Base-by-base conservation (phyloP, 2,113 vertebrate species). In the Melanostigma gelatinosum region DNA sequence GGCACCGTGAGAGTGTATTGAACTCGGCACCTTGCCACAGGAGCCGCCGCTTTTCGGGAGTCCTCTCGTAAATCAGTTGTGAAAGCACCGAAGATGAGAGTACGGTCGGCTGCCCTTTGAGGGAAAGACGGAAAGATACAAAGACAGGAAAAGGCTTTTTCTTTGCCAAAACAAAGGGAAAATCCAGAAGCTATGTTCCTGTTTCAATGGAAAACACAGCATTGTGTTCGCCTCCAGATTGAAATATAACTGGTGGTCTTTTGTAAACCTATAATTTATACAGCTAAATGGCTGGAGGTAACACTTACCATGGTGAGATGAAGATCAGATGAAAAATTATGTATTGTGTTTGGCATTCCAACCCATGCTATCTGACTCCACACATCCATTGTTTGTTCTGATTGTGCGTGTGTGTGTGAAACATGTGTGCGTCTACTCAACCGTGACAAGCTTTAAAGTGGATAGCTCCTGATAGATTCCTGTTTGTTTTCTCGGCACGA, bases 401-500 rank as follows among this genome's bases (percentile, higher is more conserved):
- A 8, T 27, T 50, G 13, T 46, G 18, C 61, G 70, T 85, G 73
- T 44, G 66, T 50, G 42, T 65, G 42, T 8, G 8, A 7, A 50
- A 50, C 48, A 22, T 66, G 32, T 48, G 62, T 48, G 58, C 54
- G 44, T 84, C 62, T 54, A 32, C 64, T 50, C 58, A 66, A 65
- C 61, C 83, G 42, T 69, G n/a, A 65, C 71, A 62, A 44, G 67
- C 79, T 83, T 85, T 86, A 78, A 84, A 84, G 83, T 66, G 85
- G 44, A 63, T 52, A 58, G 69, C 79, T 82, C 70, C 74, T 69
- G 76, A 78, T 67, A 77, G 61, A 88, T 85, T 85, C 73, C 46
- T 88, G 83, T 89, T 92, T 87, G 77, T 90, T 90, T 89, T 82
- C 80, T 82, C 64, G 78, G 85, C 82, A 72, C 42, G 18, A 52